Evolutionary conservation across 2,113 vertebrate genomes (phyloP), one percentile per base, ranked within the genome.

Genomic region (Podarcis muralis): DNA sequence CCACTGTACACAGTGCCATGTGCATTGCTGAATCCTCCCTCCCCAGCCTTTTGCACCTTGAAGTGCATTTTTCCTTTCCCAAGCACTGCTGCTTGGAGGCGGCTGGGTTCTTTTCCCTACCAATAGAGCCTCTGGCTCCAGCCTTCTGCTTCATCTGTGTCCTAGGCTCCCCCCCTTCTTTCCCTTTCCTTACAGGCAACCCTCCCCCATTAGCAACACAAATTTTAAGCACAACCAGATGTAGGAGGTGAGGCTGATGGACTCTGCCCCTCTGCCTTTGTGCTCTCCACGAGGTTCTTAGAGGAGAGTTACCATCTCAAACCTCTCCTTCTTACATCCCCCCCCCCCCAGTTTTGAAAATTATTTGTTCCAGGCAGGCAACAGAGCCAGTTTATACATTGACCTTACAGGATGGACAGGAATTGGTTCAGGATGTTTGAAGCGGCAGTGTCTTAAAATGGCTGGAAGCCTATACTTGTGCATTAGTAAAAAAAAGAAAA

Each of bases 171-270:
- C 37, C 35, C n/a, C 20, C 15, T 11, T 59, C 65, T 35, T 69
- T 25, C 65, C 27, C 18, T 66, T 88, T 75, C 32, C 40, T 76
- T 48, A 68, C 76, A 89, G 76, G 69, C 80, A 82, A 57, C 80
- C 79, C 84, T 92, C 84, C 88, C 84, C 92, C 43, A 11, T 82
- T n/a, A 86, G 82, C 92, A 37, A 2, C 90, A 78, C 0, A 32
- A 43, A 3, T 80, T 88, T 94, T 95, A 95, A 95, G 90, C 93
- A 95, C 95, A 95, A 94, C 94, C 95, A 95, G 95, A 95, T 95
- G 95, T 94, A 89, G 88, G 72, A 83, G 92, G 80, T 79, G 92
- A 92, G 93, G 92, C 91, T 86, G 90, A 93, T 93, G 88, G 93
- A 94, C 66, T 86, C 90, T 92, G 69, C 62, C 72, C 62, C 59